Evolutionary conservation across 2,113 vertebrate genomes (phyloP).

Genomic region (Chaetodon trifascialis): DNA sequence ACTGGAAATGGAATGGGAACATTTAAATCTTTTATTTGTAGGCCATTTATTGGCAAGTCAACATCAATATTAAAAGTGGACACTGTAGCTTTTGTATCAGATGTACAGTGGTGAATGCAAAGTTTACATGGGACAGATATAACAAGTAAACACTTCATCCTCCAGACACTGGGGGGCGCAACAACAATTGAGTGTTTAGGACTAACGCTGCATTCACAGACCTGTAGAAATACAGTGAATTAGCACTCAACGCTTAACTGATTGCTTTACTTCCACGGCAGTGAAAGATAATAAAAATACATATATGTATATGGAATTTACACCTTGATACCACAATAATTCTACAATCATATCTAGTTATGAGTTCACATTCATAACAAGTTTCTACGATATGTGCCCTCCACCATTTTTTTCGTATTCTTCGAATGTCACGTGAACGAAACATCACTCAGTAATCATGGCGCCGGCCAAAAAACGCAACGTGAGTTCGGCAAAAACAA

Average conservation of each 20-base stretch:
- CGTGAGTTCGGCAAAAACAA: constrained; percentile 69
- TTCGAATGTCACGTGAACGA: not conserved
- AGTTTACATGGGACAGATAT: not conserved
- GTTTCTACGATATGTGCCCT: not conserved
- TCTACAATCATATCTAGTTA: rapidly evolving
- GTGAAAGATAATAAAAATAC: not conserved
- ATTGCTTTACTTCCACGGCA: not conserved
- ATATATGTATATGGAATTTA: too few species aligned
- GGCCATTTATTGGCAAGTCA: too few species aligned
- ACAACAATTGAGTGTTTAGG: not conserved
- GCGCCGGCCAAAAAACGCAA: constrained; percentile 80
- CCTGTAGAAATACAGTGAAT: not conserved
- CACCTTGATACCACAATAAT: rapidly evolving
- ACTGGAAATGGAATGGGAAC: not conserved
- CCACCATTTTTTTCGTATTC: too few species aligned
- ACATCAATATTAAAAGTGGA: not conserved
- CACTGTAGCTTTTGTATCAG: not conserved
- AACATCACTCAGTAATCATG: constrained; percentile 69
- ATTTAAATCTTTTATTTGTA: not conserved
- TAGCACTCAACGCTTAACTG: rapidly evolving
- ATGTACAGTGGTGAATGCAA: not conserved
- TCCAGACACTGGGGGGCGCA: constrained; percentile 43
- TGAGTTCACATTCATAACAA: not conserved
- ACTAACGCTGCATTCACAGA: constrained; percentile 20
- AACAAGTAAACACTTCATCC: not conserved